phyloP scores from a whole-genome alignment of 2,797 vertebrate genomes.

The Microctenopoma stevenorrisi region DNA sequence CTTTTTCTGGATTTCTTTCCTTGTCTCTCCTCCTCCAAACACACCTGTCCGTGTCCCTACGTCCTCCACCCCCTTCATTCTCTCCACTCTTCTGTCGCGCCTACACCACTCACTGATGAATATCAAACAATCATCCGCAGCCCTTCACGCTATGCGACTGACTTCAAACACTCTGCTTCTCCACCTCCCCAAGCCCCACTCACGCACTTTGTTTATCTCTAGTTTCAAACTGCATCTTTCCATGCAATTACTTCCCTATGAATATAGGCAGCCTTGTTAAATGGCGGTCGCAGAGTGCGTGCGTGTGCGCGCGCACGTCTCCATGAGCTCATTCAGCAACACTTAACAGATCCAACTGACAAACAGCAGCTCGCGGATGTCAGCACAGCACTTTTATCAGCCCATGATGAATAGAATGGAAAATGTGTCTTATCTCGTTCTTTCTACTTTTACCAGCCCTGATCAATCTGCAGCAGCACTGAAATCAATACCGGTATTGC shows the following conservation, averaged over 20 bases:
- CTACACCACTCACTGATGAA: slow-evolving; percentile 80
- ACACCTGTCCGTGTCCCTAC: slow-evolving; percentile 57
- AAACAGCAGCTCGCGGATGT: slow-evolving; percentile 72
- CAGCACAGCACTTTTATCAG: slow-evolving; percentile 77
- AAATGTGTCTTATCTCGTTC: slow-evolving; percentile 80
- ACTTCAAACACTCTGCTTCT: slow-evolving; percentile 73
- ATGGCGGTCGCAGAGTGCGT: slow-evolving; percentile 23
- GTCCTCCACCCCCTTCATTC: slow-evolving; percentile 34
- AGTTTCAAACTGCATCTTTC: slow-evolving; percentile 67
- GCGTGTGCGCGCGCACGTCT: slow-evolving; percentile 20
- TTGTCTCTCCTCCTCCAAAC: slow-evolving; percentile 41
- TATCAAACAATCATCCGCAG: slow-evolving; percentile 89
- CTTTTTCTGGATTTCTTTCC: slow-evolving; percentile 23
- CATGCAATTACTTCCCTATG: slow-evolving; percentile 63
- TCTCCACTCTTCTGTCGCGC: slow-evolving; percentile 56
- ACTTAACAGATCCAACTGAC: slow-evolving; percentile 64
- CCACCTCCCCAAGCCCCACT: slow-evolving; percentile 69
- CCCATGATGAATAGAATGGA: slow-evolving; percentile 76
- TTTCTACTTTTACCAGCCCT: slow-evolving; percentile 69
- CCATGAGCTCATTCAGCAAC: slow-evolving; percentile 69
- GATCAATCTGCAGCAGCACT: slow-evolving; percentile 73
- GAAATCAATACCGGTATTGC: slow-evolving; percentile 79
- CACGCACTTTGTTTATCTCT: slow-evolving; percentile 75
- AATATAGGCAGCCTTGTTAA: slow-evolving; percentile 74
- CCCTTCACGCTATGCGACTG: slow-evolving; percentile 56